phyloP scores from a whole-genome alignment of 2,888 invertebrate genomes.

The Scaptomyza tumidula region DNA sequence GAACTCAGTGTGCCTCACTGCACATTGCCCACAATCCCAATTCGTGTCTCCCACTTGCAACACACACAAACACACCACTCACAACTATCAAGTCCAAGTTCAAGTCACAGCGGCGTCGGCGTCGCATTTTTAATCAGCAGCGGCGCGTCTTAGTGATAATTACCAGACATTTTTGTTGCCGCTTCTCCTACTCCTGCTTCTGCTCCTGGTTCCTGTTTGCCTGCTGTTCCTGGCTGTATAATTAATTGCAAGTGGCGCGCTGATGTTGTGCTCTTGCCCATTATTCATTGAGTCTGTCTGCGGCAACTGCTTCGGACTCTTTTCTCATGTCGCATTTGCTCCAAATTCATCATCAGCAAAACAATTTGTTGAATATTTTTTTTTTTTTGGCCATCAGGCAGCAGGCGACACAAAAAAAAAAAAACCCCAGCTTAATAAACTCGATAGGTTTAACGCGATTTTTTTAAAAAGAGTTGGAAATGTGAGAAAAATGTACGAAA shows the following conservation, averaged over 20 bases:
- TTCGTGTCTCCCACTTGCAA: slow-evolving; percentile 40
- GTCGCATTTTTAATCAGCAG: slow-evolving; percentile 79
- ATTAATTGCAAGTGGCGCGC: slow-evolving; percentile 67
- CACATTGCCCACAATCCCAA: slow-evolving; percentile 1
- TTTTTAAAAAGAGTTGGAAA: background rate
- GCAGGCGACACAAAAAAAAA: slow-evolving; percentile 20
- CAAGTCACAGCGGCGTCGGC: slow-evolving; percentile 42
- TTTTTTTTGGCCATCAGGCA: slow-evolving; percentile 18
- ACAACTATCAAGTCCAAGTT: slow-evolving; percentile 1
- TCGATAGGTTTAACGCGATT: background rate
- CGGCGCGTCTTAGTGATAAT: slow-evolving; percentile 77
- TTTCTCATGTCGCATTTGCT: background rate
- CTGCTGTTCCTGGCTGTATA: slow-evolving; percentile 43
- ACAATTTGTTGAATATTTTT: slow-evolving; percentile 27
- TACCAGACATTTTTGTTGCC: slow-evolving; percentile 72
- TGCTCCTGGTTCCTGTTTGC: slow-evolving; percentile 2
- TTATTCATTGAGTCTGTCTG: slow-evolving; percentile 57
- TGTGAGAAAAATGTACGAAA: background rate
- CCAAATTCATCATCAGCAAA: slow-evolving; percentile 8
- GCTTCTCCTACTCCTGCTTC: slow-evolving; percentile 15
- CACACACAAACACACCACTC: slow-evolving; percentile 19
- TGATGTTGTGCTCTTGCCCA: slow-evolving; percentile 51
- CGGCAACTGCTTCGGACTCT: background rate
- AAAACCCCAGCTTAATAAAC: background rate
- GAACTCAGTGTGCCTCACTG: background rate